These are phyloP conservation scores for Baccha elongata DNA, from an alignment of 2,888 invertebrate genomes.

Conservation along the genomic window DNA sequence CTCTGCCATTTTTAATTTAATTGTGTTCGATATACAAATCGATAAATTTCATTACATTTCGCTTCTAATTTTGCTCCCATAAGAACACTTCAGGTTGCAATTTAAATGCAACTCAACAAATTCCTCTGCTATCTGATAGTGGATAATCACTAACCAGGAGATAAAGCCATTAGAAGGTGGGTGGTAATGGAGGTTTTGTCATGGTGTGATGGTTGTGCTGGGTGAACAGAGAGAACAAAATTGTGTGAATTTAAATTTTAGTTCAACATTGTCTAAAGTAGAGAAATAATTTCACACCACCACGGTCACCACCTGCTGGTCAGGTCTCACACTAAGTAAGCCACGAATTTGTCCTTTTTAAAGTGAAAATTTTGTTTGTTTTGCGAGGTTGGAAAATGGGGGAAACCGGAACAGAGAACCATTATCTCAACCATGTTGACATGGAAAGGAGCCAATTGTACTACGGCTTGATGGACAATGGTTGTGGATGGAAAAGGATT, in stretches of 20 bases:
- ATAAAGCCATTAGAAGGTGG: slow-evolving; percentile 64
- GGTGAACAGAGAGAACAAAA: slow-evolving; percentile 35
- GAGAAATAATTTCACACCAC: slow-evolving; percentile 22
- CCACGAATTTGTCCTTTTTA: slow-evolving; percentile 33
- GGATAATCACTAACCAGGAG: slow-evolving; percentile 52
- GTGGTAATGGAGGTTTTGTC: slow-evolving; percentile 11
- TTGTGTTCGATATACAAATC: background rate
- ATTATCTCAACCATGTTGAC: background rate
- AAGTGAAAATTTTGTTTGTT: slow-evolving; percentile 6
- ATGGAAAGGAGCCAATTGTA: slow-evolving; percentile 9
- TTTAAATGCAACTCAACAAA: slow-evolving; percentile 4
- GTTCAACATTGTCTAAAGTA: slow-evolving; percentile 5
- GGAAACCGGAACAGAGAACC: background rate
- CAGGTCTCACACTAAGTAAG: background rate
- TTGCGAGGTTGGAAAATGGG: background rate
- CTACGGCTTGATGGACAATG: background rate
- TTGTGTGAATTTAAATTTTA: slow-evolving; percentile 57
- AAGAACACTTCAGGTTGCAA: slow-evolving; percentile 7
- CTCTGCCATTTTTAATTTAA: background rate
- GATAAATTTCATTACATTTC: background rate
- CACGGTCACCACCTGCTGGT: slow-evolving; percentile 6
- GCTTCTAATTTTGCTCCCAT: background rate
- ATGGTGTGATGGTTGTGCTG: slow-evolving; percentile 5
- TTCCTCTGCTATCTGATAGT: slow-evolving; percentile 2
- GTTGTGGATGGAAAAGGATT: too few species aligned